phyloP scores from a whole-genome alignment of 2,888 invertebrate genomes.

The Dromius quadrimaculatus region DNA sequence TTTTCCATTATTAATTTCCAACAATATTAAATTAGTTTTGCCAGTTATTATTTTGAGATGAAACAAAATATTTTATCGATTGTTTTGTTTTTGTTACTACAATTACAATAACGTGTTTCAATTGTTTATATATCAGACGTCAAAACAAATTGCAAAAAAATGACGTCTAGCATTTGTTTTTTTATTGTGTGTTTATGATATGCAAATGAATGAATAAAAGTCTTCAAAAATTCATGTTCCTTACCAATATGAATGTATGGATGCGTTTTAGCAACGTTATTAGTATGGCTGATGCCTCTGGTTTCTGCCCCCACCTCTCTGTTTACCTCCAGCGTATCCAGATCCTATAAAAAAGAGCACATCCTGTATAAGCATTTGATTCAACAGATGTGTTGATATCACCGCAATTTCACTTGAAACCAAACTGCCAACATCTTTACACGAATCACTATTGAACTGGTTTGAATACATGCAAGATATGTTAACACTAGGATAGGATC shows the following conservation, averaged over 20 bases:
- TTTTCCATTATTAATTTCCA: background rate
- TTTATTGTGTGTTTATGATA: conserved; percentile 8
- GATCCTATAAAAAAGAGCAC: conserved; percentile 62
- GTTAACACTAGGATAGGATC: conserved; percentile 9
- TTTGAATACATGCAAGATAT: conserved; percentile 20
- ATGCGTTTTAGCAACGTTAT: conserved; percentile 58
- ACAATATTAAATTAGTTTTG: too few species aligned
- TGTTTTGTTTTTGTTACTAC: too few species aligned
- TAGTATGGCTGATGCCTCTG: conserved; percentile 92
- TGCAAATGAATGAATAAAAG: background rate
- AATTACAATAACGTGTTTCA: too few species aligned
- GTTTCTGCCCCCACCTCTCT: conserved; percentile 81
- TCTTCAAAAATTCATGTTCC: conserved; percentile 14
- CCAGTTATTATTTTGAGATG: too few species aligned
- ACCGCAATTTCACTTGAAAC: conserved; percentile 39
- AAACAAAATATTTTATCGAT: too few species aligned
- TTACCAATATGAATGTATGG: conserved; percentile 53
- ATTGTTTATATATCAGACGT: too few species aligned
- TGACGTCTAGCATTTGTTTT: too few species aligned
- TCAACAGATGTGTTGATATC: conserved; percentile 13
- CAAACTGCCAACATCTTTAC: conserved; percentile 39
- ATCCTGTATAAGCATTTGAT: conserved; percentile 37
- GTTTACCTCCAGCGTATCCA: conserved; percentile 86
- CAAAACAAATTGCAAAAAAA: too few species aligned
- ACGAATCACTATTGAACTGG: conserved; percentile 25